A percentile compares a stretch with the other conserved stretches of the same genome.
phyloP scores from a whole-genome alignment of 2,888 invertebrate species.

The Mythimna albipuncta region DNA sequence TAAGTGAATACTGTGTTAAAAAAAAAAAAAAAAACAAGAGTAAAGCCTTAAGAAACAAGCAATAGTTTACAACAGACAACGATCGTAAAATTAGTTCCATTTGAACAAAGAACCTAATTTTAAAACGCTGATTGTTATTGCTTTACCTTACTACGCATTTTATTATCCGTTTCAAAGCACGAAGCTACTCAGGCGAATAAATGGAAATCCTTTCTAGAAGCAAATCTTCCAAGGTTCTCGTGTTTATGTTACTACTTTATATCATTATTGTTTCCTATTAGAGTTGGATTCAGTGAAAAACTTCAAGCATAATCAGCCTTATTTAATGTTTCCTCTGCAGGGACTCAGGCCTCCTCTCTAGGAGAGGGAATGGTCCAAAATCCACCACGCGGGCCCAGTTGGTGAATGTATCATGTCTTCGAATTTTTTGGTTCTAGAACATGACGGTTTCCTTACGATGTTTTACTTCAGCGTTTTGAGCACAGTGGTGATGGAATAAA shows the following conservation, averaged over 20 bases:
- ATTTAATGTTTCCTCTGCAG: no score
- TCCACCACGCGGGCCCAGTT: no score
- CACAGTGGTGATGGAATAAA: no score
- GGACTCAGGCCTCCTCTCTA: no score
- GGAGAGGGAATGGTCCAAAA: no score
- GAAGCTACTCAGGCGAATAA: constrained; percentile 2
- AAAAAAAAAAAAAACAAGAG: neutral
- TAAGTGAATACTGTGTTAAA: no score
- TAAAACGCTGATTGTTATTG: constrained; percentile 12
- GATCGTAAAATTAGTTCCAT: constrained; percentile 19
- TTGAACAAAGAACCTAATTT: constrained; percentile 26
- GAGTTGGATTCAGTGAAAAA: constrained; percentile 22
- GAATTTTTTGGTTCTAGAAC: no score
- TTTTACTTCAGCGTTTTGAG: no score
- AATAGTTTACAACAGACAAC: neutral
- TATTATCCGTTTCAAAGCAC: constrained; percentile 29
- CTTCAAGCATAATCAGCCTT: neutral
- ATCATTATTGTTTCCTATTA: constrained; percentile 36
- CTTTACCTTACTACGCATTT: constrained; percentile 39
- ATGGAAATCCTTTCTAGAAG: constrained; percentile 22
- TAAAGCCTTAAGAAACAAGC: neutral
- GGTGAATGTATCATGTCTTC: no score
- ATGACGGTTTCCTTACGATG: no score
- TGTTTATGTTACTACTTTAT: constrained; percentile 30
- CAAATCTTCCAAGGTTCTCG: constrained; percentile 3